Evolutionary conservation across 2,888 invertebrate genomes (phyloP).

Genomic region (Bellardia bayeri): DNA sequence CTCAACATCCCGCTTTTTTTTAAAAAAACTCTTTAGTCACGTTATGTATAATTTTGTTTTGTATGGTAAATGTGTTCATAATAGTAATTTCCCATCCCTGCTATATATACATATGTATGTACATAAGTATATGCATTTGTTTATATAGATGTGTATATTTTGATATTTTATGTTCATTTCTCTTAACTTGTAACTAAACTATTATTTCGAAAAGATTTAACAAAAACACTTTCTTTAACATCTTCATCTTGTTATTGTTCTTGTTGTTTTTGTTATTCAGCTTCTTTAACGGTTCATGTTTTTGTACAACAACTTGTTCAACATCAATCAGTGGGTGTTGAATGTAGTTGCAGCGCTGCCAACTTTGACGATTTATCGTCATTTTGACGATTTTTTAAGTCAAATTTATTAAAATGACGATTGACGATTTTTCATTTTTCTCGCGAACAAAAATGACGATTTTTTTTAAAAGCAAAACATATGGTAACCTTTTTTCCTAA

Average conservation of each 20-base stretch:
- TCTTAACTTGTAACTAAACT: conserved; percentile 46
- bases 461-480: no score
- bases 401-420: no score
- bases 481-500: no score
- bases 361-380: no score
- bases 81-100: no score
- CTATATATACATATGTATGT: not conserved
- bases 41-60: no score
- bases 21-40: no score
- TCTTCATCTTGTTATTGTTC: not conserved
- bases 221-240: conserved; percentile 51
- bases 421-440: no score
- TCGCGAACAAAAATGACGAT: no score
- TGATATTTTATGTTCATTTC: conserved; percentile 55
- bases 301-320: conserved; percentile 22
- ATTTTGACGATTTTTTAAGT: no score
- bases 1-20: no score
- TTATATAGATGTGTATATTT: not conserved
- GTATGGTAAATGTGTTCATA: no score
- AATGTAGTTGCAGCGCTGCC: conserved; percentile 2
- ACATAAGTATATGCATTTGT: not conserved
- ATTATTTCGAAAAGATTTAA: conserved; percentile 58
- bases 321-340: conserved; percentile 53
- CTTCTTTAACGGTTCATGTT: conserved; percentile 20
- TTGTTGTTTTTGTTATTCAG: not conserved